A percentile compares a stretch with the other conserved stretches of the same genome.
phyloP scores from a whole-genome alignment of 2,888 invertebrate species.

The Hirtodrosophila trivittata region DNA sequence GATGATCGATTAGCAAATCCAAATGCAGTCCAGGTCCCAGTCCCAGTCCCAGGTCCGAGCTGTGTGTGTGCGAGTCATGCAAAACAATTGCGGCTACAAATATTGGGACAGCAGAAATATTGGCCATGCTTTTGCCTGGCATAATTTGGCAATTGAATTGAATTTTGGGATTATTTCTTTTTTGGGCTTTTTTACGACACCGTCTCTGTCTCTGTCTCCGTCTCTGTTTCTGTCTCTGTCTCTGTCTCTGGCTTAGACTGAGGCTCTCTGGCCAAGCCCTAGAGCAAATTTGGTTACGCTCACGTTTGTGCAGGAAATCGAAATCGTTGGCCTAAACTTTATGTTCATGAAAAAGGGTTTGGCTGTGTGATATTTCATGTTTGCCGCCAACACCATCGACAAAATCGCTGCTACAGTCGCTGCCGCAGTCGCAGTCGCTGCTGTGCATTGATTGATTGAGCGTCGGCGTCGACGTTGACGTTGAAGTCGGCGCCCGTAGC shows the following conservation, averaged over 20 bases:
- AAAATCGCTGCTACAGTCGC: conserved; percentile 30
- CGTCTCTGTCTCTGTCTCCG: background rate
- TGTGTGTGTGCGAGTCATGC: conserved; percentile 66
- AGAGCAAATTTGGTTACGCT: conserved; percentile 76
- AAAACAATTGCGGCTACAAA: conserved; percentile 74
- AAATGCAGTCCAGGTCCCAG: conserved; percentile 57
- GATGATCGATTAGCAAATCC: conserved; percentile 71
- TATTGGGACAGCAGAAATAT: conserved; percentile 72
- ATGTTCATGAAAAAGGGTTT: conserved; percentile 72
- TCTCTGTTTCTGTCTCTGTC: background rate
- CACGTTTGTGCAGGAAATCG: conserved; percentile 79
- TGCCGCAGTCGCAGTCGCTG: conserved; percentile 25
- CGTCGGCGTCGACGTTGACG: conserved; percentile 37
- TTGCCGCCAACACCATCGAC: conserved; percentile 70
- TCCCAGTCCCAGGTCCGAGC: background rate
- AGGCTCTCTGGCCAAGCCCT: conserved; percentile 66
- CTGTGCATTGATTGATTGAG: conserved; percentile 70
- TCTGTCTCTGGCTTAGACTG: no score
- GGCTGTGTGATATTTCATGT: conserved; percentile 76
- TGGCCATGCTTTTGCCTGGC: conserved; percentile 62
- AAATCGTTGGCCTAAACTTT: conserved; percentile 65
- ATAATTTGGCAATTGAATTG: conserved; percentile 78
- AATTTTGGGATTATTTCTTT: conserved; percentile 33
- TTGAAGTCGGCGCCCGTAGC: conserved; percentile 44
- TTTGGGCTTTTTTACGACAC: background rate